These are phyloP conservation scores for Blastobasis adustella DNA, from an alignment of 2,888 invertebrate species.

Conservation along the genomic window DNA sequence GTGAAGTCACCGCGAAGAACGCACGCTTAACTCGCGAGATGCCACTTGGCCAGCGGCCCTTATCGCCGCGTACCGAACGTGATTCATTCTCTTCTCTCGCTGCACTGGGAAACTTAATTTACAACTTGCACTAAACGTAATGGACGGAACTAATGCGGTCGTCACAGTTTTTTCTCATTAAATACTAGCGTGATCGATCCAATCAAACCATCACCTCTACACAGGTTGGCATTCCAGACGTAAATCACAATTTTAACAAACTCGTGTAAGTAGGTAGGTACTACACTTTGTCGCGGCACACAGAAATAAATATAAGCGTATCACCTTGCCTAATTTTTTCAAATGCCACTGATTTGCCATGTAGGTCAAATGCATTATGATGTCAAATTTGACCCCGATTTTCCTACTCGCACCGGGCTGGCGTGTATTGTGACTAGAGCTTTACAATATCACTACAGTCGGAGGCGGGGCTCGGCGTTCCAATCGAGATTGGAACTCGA, in stretches of 20 bases:
- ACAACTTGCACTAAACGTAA: too few relatives aligned
- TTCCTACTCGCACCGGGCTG: conserved; percentile 24
- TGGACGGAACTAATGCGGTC: too few relatives aligned
- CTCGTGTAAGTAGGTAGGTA: too few relatives aligned
- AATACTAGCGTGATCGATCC: too few relatives aligned
- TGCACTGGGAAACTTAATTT: too few relatives aligned
- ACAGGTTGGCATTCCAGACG: too few relatives aligned
- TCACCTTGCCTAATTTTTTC: conserved; percentile 43
- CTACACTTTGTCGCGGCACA: too few relatives aligned
- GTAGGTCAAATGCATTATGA: conserved; percentile 65
- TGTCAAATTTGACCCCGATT: conserved; percentile 62
- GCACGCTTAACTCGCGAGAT: conserved; percentile 3
- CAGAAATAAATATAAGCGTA: neutral
- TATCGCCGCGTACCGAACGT: neutral
- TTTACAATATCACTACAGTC: conserved; percentile 3
- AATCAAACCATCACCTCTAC: too few relatives aligned
- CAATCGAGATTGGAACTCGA: neutral
- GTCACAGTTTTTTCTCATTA: too few relatives aligned
- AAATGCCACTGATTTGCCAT: conserved; percentile 48
- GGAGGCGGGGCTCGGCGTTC: neutral
- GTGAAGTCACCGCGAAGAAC: conserved; percentile 18
- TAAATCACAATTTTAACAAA: too few relatives aligned
- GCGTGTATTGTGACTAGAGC: conserved; percentile 6
- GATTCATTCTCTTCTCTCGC: too few relatives aligned
- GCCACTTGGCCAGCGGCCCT: neutral